Percentiles rank a stretch among this genome's conserved stretches.
These are phyloP conservation scores for Hoplias malabaricus DNA, from an alignment of 2,113 vertebrate genomes.

Conservation along the genomic window DNA sequence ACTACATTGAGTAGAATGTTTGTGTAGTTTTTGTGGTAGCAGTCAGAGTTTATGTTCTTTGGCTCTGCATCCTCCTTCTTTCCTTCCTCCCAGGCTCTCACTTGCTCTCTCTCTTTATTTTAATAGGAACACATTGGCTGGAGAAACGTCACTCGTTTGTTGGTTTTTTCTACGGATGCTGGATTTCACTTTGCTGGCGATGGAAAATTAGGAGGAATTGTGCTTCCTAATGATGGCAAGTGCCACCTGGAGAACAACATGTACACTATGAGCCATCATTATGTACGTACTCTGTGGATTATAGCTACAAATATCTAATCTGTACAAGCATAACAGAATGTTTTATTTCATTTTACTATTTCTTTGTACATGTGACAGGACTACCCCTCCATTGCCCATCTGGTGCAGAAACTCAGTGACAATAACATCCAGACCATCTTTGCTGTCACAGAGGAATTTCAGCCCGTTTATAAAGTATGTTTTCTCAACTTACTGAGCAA, in stretches of 20 bases:
- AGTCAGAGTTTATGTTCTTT: constrained; percentile 2
- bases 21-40: background rate
- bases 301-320: background rate
- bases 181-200: constrained; percentile 98
- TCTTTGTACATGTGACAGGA: constrained; percentile 68
- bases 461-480: constrained; percentile 92
- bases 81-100: background rate
- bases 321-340: background rate
- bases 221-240: constrained; percentile 93
- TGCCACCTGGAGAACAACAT: constrained; percentile 91
- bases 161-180: constrained; percentile 97
- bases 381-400: constrained; percentile 96
- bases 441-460: constrained; percentile 95
- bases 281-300: constrained; percentile 74
- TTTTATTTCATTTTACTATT: background rate
- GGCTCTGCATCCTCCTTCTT: background rate
- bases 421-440: constrained; percentile 99
- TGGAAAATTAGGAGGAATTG: constrained; percentile 96
- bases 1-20: background rate
- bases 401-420: constrained; percentile 96
- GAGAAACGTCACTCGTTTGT: constrained; percentile 93
- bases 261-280: constrained; percentile 99
- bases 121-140: constrained; percentile 90
- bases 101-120: constrained; percentile 4
- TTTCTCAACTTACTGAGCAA: background rate